These are phyloP conservation scores for Trisateles emortualis DNA, from an alignment of 2,888 invertebrate genomes.

Conservation along the genomic window DNA sequence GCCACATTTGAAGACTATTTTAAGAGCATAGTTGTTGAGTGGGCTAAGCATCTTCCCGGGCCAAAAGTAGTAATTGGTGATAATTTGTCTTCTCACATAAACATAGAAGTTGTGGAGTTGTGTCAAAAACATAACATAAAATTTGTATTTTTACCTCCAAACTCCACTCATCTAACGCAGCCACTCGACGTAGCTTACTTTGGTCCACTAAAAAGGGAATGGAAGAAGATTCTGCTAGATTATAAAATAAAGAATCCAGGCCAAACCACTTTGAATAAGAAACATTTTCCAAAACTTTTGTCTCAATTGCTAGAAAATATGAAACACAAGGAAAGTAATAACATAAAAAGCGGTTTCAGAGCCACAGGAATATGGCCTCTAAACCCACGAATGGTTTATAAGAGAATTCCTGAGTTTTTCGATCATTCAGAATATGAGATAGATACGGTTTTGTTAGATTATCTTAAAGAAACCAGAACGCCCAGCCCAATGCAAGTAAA, in stretches of 20 bases:
- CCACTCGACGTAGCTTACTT: constrained; percentile 51
- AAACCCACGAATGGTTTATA: constrained; percentile 1
- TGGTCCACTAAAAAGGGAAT: constrained; percentile 45
- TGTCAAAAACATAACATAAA: constrained; percentile 50
- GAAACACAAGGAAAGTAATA: background rate
- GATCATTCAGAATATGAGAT: constrained; percentile 1
- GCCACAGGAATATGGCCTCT: constrained; percentile 13
- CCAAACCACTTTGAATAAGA: background rate
- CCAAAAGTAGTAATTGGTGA: constrained; percentile 35
- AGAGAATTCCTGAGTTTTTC: background rate
- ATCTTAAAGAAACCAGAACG: constrained; percentile 6
- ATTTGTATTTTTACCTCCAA: constrained; percentile 52
- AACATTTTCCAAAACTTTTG: background rate
- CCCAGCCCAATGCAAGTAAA: constrained; percentile 1
- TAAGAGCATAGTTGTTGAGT: constrained; percentile 26
- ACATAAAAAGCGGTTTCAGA: constrained; percentile 14
- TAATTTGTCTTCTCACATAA: constrained; percentile 33
- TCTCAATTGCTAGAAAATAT: no score
- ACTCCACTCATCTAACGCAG: constrained; percentile 49
- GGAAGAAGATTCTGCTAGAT: constrained; percentile 16
- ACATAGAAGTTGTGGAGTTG: constrained; percentile 33
- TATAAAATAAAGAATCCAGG: background rate
- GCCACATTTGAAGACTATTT: constrained; percentile 38
- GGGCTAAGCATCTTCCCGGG: constrained; percentile 42
- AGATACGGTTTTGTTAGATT: constrained; percentile 4